Base-by-base conservation (phyloP, 2,113 vertebrate genomes). In the Pithys albifrons region DNA sequence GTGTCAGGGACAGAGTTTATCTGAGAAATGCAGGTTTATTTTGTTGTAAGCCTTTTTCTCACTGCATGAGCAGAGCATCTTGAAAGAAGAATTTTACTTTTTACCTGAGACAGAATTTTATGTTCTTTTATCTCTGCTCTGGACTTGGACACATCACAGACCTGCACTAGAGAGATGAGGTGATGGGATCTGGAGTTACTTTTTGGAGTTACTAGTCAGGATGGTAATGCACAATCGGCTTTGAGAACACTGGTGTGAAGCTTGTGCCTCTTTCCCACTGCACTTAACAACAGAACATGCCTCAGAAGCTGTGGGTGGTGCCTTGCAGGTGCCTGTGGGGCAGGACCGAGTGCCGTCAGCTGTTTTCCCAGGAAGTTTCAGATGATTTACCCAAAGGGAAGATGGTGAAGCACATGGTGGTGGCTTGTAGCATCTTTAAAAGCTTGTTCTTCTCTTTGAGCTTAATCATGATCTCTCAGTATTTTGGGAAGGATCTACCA, bases 401-500 rank as follows among this genome's bases (percentile, higher is more conserved):
- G 39, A 31, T 1, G 2, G 24, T 28, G 19, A 86, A 67, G 79
- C 64, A 74, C 22, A 24, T 54, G 27, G 10, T 59, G 46, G 35
- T 31, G 45, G 19, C 51, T 77, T 80, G 46, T 41, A 72, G 48
- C 24, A 20, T 62, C 83, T 88, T 67, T 41, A 58, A 72, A 89
- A 89, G 39, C 16, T 5, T 69, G 14, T 55, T 90, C 43, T 89
- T 83, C 37, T 95, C 59, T 88, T 70, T 83, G 61, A 81, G 61
- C 49, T 65, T 92, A 78, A 78, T 67, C 31, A 19, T 52, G 19
- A 88, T 88, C 61, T 74, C 76, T 92, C 86, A 77, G 71, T 80
- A 29, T 74, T 91, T 85, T 83, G 65, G 69, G 66, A 84, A 43
- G 12, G 61, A 52, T 74, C 69, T 75, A 23, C 41, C 54, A 64